phyloP scores from a whole-genome alignment of 92 coral and sea anemone genomes.

The Umimayanthus chanpuru region DNA sequence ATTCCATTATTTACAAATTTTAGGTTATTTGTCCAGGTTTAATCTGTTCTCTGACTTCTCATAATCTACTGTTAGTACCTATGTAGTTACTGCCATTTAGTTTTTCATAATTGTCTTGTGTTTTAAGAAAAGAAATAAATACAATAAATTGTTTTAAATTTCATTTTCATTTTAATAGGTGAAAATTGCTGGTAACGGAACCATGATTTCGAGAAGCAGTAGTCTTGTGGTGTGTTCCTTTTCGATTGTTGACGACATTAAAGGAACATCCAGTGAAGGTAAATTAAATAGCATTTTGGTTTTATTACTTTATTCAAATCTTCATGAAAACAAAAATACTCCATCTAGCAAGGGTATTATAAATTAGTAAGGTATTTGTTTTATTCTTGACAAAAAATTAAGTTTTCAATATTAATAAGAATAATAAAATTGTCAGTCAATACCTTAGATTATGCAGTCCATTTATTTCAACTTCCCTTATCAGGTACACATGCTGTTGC shows the following conservation, averaged over 20 bases:
- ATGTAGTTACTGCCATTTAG: not conserved
- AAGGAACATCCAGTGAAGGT: conserved; percentile 2
- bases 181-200: not conserved
- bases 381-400: no score
- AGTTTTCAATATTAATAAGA: not conserved
- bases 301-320: no score
- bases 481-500: conserved; percentile 51
- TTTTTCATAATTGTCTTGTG: not conserved
- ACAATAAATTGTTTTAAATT: not conserved
- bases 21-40: not conserved
- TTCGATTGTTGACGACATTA: not conserved
- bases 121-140: not conserved
- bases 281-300: not conserved
- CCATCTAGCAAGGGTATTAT: no score
- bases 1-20: not conserved
- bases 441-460: no score
- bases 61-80: no score
- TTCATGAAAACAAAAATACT: no score
- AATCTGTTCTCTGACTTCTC: not conserved
- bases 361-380: no score
- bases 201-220: not conserved
- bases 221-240: conserved; percentile 1
- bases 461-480: not conserved
- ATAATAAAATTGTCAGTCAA: not conserved
- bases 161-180: not conserved